These are phyloP conservation scores for Cheilosia urbana DNA, from an alignment of 2,888 invertebrate genomes.

Conservation along the genomic window DNA sequence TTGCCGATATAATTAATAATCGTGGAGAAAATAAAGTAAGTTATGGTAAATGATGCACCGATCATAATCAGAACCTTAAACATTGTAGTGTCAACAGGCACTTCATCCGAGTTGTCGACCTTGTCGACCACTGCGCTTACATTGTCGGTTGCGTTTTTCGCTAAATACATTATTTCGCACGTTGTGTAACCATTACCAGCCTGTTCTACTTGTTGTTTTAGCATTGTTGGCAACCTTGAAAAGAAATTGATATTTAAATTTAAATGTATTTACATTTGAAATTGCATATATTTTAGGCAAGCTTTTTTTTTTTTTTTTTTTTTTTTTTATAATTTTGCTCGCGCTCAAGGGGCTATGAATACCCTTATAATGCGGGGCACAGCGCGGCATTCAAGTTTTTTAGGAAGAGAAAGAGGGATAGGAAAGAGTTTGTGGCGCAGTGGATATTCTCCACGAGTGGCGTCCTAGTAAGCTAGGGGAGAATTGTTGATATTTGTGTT, in stretches of 20 bases:
- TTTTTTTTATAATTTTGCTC: too few species aligned
- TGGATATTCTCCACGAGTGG: too few species aligned
- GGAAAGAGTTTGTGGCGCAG: too few species aligned
- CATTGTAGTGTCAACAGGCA: slow-evolving; percentile 23
- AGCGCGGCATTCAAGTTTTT: too few species aligned
- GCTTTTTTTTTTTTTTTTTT: too few species aligned
- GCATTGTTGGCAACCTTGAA: slow-evolving; percentile 4
- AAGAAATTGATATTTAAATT: not conserved
- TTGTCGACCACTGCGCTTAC: not conserved
- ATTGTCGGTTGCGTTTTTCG: not conserved
- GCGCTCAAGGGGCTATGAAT: too few species aligned
- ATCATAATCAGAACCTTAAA: slow-evolving; percentile 33
- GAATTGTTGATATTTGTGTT: too few species aligned
- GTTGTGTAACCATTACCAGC: not conserved
- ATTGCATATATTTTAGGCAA: too few species aligned
- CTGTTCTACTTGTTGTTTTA: not conserved
- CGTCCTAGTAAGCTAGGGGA: too few species aligned
- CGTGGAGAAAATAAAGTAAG: slow-evolving; percentile 24
- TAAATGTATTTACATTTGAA: too few species aligned
- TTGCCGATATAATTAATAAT: slow-evolving; percentile 6
- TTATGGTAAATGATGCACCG: slow-evolving; percentile 29
- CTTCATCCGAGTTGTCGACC: not conserved
- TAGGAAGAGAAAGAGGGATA: too few species aligned
- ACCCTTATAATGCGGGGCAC: too few species aligned
- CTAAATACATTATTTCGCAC: not conserved